phyloP scores from a whole-genome alignment of 2,797 vertebrate genomes.

The Vultur gryphus region DNA sequence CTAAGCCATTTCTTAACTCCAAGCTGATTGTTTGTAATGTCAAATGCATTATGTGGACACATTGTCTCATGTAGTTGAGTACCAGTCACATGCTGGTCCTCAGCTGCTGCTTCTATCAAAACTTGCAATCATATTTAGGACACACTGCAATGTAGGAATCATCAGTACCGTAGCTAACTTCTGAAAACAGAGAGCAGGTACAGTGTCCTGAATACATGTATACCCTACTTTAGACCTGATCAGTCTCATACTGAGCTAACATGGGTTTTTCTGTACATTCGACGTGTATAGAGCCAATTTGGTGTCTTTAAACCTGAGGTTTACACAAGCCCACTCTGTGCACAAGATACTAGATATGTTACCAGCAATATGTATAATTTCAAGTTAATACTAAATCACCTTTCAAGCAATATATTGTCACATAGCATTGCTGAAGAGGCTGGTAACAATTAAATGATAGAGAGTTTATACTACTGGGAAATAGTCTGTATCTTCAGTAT shows the following conservation, averaged over 20 bases:
- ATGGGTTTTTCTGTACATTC: rapidly evolving
- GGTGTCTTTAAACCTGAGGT: neutral
- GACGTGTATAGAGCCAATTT: neutral
- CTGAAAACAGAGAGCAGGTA: neutral
- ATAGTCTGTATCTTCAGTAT: neutral
- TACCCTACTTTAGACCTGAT: neutral
- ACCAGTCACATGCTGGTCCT: neutral
- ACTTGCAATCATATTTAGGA: neutral
- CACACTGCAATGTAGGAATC: neutral
- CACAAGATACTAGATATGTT: neutral
- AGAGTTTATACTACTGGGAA: neutral
- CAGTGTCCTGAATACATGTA: neutral
- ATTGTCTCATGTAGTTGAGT: neutral
- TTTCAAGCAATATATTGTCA: neutral
- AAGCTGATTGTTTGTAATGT: neutral
- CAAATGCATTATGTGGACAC: neutral
- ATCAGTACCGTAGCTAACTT: neutral
- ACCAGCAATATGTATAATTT: neutral
- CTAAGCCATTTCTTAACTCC: neutral
- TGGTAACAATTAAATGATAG: neutral
- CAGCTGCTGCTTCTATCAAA: neutral
- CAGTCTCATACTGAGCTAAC: neutral
- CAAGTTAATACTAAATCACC: neutral
- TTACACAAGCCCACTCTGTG: neutral
- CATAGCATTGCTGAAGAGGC: neutral